phyloP scores from a whole-genome alignment of 2,797 vertebrate genomes.

The Merluccius polli region DNA sequence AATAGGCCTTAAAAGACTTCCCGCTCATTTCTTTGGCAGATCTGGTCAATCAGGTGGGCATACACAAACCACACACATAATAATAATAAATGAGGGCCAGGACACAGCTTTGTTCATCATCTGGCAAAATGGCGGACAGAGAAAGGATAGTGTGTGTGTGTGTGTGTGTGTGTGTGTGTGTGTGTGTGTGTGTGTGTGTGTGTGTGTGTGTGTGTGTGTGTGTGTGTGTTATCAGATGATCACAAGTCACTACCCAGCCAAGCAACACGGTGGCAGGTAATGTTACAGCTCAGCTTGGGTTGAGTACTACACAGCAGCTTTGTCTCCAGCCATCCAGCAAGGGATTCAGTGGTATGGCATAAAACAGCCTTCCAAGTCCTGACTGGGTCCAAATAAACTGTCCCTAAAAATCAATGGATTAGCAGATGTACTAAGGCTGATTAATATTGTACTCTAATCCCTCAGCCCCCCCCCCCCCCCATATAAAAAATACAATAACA shows the following conservation, averaged over 20 bases:
- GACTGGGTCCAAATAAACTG: neutral
- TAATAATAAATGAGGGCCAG: neutral
- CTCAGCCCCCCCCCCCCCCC: neutral
- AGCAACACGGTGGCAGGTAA: constrained; percentile 34
- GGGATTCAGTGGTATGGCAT: neutral
- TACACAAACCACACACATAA: neutral
- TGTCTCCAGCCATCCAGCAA: constrained; percentile 9
- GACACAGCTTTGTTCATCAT: constrained; percentile 30
- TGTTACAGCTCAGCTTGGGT: constrained; percentile 25
- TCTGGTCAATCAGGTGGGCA: neutral
- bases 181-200: constrained; percentile 23
- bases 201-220: constrained; percentile 11
- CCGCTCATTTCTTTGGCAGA: neutral
- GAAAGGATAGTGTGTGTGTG: constrained; percentile 43
- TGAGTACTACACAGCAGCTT: constrained; percentile 26
- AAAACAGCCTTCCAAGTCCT: neutral
- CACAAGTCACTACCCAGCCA: constrained; percentile 43
- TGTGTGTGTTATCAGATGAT: constrained; percentile 50
- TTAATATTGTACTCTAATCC: constrained; percentile 18
- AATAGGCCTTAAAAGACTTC: neutral
- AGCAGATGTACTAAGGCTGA: constrained; percentile 15
- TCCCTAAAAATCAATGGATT: constrained; percentile 7
- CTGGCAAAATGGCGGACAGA: constrained; percentile 44
- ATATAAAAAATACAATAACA: constrained; percentile 12
- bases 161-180: constrained; percentile 8